Evolutionary conservation across 2,888 invertebrate species (phyloP), one percentile per base, ranked within the genome.

Genomic region (Caenorhabditis becei): DNA sequence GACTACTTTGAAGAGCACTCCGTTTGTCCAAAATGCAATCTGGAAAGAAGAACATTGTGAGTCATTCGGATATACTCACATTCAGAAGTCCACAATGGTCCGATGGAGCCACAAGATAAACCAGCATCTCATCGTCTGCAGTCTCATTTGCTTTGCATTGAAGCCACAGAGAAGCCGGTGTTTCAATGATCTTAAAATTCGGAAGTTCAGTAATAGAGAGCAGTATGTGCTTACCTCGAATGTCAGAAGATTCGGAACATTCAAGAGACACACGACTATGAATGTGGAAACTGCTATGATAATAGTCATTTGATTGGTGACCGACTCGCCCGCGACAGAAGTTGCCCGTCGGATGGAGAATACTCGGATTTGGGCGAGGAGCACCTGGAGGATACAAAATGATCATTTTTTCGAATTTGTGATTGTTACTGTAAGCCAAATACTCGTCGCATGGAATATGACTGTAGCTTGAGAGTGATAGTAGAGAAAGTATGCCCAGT

Each of bases 391-490:
- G n/a, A 35, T 44, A 26, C n/a, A 58, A 58, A 41, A 49, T n/a
- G 26, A 7, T n/a, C 26, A 26, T 11, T 41, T 14, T 2, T 2
- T 41, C 18, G 20, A 14, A n/a, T 24, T 0, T 1, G 23, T 1
- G 4, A 11, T 32, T 49, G 77, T 61, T 20, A 92, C 92, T 26
- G 92, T 92, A 37, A 93, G 86, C 92, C 93, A 93, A 28, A 92
- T 92, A 26, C 92, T 92, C 18, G 92, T 90, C 1, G 92, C 92
- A 83, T 93, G 93, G 58, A 92, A 91, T 10, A 92, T 91, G 10
- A 93, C 91, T 26, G 91, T 91, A 63, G 92, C 91, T 83, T 92
- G 92, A 11, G 92, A 92, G 82, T 92, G 92, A 74, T 92, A 91
- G 72, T 92, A 89, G 28, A 92, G 89, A 82, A 92, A 92, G 66